Evolutionary conservation across 2,113 vertebrate genomes (phyloP).

Genomic region (Dipodomys spectabilis): DNA sequence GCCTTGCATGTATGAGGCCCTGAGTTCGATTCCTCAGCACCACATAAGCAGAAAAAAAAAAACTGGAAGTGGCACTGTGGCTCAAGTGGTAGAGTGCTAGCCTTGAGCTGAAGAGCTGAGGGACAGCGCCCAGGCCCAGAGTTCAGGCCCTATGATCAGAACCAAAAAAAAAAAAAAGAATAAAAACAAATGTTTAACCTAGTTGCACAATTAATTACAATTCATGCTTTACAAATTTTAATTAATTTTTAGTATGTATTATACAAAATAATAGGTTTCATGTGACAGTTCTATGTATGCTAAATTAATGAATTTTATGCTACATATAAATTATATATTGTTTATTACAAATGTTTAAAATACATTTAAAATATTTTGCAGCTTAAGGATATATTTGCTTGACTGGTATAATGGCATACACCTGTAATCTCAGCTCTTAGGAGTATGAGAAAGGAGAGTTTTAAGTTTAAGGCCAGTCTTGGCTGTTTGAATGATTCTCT

Average conservation of each 20-base stretch:
- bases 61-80: too few species aligned
- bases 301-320: constrained; percentile 8
- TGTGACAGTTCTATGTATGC: neutral
- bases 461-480: too few species aligned
- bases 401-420: neutral
- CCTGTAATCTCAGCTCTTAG: too few species aligned
- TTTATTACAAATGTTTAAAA: constrained; percentile 36
- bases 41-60: too few species aligned
- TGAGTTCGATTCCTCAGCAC: too few species aligned
- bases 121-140: too few species aligned
- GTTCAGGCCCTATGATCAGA: too few species aligned
- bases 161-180: neutral
- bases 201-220: constrained; percentile 25
- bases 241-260: constrained; percentile 16
- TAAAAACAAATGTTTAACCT: constrained; percentile 14
- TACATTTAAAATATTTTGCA: neutral
- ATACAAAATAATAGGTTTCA: neutral
- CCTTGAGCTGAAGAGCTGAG: too few species aligned
- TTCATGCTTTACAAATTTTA: constrained; percentile 38
- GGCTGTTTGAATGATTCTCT: too few species aligned
- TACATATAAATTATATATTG: constrained; percentile 44
- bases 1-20: too few species aligned
- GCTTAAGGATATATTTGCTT: constrained; percentile 23
- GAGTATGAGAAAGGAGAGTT: too few species aligned
- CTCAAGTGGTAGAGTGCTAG: too few species aligned